A percentile compares a stretch with the other conserved stretches of the same genome.
These are phyloP conservation scores for Neosalanx taihuensis DNA, from an alignment of 2,797 vertebrate species.

Conservation along the genomic window DNA sequence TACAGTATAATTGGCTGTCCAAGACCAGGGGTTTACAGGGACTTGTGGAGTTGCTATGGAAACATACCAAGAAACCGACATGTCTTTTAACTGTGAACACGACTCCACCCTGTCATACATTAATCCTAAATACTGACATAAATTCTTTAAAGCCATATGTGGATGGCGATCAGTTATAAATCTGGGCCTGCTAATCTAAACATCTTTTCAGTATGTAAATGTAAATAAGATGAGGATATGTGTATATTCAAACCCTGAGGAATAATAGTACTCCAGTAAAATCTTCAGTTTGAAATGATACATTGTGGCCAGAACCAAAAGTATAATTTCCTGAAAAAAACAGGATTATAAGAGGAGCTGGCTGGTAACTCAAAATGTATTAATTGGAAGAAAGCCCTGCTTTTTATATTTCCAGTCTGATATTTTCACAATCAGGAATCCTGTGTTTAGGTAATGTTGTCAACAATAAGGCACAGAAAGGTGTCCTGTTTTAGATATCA, in stretches of 20 bases:
- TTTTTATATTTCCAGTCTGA: conserved; percentile 54
- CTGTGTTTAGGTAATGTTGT: neutral
- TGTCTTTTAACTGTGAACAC: conserved; percentile 45
- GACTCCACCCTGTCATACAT: conserved; percentile 25
- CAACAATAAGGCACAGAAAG: conserved; percentile 40
- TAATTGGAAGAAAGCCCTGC: conserved; percentile 51
- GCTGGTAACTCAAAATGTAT: conserved; percentile 3
- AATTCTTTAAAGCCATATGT: conserved; percentile 41
- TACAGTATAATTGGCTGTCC: too few species aligned
- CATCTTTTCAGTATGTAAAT: conserved; percentile 39
- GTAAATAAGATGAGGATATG: neutral
- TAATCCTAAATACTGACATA: conserved; percentile 43
- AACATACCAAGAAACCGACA: conserved; percentile 48
- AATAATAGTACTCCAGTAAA: conserved; percentile 14
- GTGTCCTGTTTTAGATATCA: conserved; percentile 32
- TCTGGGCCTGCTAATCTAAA: conserved; percentile 35
- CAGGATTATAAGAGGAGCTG: neutral
- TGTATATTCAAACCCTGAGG: conserved; percentile 10
- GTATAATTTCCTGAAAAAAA: conserved; percentile 15
- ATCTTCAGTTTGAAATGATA: conserved; percentile 33
- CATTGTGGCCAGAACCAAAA: neutral
- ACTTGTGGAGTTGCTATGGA: conserved; percentile 48
- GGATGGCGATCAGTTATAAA: conserved; percentile 44
- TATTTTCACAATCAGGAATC: conserved; percentile 16
- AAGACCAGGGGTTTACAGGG: conserved; percentile 32